Evolutionary conservation across 1,140 invertebrate species (phyloP), one percentile per base, ranked within the genome.

Genomic region (Tetragonula clypearis): DNA sequence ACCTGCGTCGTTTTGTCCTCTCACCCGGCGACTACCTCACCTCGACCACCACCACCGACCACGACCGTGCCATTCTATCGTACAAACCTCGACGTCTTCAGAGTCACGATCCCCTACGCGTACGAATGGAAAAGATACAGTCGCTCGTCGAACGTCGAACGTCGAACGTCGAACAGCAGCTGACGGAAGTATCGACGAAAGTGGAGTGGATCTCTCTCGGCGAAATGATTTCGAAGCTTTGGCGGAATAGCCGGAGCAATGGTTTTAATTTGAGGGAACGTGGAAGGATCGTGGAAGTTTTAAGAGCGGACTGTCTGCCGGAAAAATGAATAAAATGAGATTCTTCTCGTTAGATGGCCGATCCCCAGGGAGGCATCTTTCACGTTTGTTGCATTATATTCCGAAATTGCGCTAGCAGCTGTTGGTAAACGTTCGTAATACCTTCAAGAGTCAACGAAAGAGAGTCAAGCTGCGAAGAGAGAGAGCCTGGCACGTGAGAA

Each of bases 1-100:
- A 83, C n/a, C 80, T 66, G 81, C 65, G 65, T 76, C 62, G 84
- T 82, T 69, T 73, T 82, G 60, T 58, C 35, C 71, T 35, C 58
- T 74, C 41, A n/a, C 8, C 30, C 41, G 41, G 41, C 41, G 41
- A 49, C 41, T 49, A 49, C 3, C 35, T 35, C 35, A 35, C 35
- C 35, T 35, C 41, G 41, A 49, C 41, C 8, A 8, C 41, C 0
- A 35, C 8, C 14, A 21, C 26, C 26, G 26, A 66, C n/a, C 15
- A 62, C 69, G 69, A 73, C 6, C 41, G 41, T 0, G 79, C 56
- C 49, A 60, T 60, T 78, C 11, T 84, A 68, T 68, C 30, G 30
- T 68, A 41, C 41, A 41, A 41, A 41, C 41, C 41, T 41, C 6
- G 41, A 41, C 41, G 35, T 35, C 35, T 35, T 35, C 35, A 8